These are phyloP conservation scores for Hippopotamus amphibius DNA, from an alignment of 2,113 vertebrate species.

Conservation along the genomic window DNA sequence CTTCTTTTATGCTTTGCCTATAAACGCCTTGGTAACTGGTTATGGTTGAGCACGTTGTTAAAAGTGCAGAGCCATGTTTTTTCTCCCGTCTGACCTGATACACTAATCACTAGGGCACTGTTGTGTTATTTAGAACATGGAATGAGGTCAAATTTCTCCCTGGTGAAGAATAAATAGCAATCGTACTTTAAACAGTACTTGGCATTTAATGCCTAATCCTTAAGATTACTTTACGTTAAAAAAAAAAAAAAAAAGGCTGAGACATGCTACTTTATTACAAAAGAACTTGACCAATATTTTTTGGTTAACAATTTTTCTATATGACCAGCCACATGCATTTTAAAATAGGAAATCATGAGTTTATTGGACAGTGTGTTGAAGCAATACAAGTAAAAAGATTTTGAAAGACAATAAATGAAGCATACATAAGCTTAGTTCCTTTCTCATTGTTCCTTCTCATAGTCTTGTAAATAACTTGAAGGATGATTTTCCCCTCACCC, in stretches of 20 bases:
- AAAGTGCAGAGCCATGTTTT: neutral
- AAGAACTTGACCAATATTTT: neutral
- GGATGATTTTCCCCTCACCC: neutral
- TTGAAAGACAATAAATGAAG: neutral
- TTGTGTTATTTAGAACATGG: conserved; percentile 48
- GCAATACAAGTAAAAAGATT: neutral
- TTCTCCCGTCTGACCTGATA: neutral
- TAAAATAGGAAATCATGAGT: neutral
- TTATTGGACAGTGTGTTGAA: neutral
- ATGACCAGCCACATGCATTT: neutral
- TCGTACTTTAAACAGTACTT: neutral
- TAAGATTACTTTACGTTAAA: neutral
- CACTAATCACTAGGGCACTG: neutral
- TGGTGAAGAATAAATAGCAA: neutral
- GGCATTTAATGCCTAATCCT: neutral
- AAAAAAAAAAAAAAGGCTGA: neutral
- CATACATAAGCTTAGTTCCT: neutral
- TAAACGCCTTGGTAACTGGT: neutral
- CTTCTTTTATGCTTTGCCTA: neutral
- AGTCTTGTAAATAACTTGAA: neutral
- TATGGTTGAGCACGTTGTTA: neutral
- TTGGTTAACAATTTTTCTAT: neutral
- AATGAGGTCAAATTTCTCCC: conserved; percentile 44
- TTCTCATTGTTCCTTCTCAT: neutral
- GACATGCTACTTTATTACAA: neutral